A percentile compares a stretch with the other conserved stretches of the same genome.
phyloP scores from a whole-genome alignment of 2,888 invertebrate genomes.

The Helobdella robusta region DNA sequence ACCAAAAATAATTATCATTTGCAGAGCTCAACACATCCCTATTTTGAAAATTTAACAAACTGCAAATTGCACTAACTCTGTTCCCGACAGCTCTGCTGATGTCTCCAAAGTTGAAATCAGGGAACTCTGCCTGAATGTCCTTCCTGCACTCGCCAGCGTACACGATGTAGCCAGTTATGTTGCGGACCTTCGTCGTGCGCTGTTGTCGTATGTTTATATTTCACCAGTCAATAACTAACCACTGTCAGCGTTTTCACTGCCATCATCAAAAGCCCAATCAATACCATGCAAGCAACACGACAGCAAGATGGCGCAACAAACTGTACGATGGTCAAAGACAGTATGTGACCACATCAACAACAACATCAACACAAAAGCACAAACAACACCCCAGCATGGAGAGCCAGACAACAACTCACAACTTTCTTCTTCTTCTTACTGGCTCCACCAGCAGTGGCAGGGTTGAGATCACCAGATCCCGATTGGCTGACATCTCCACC shows the following conservation, averaged over 20 bases:
- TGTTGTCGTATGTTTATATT: neutral
- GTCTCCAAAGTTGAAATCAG: constrained; percentile 84
- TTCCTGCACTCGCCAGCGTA: constrained; percentile 93
- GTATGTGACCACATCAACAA: too few species aligned
- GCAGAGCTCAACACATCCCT: too few species aligned
- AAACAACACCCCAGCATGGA: too few species aligned
- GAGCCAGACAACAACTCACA: neutral
- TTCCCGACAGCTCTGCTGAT: constrained; percentile 64
- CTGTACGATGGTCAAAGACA: too few species aligned
- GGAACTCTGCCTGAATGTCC: constrained; percentile 81
- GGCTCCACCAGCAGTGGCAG: constrained; percentile 69
- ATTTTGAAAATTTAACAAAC: too few species aligned
- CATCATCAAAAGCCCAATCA: too few species aligned
- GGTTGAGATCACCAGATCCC: constrained; percentile 36
- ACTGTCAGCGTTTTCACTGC: neutral
- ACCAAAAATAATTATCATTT: too few species aligned
- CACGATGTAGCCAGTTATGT: constrained; percentile 81
- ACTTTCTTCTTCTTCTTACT: constrained; percentile 51
- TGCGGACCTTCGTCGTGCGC: constrained; percentile 28
- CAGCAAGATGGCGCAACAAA: too few species aligned
- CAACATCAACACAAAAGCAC: too few species aligned
- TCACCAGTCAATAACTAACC: constrained; percentile 17
- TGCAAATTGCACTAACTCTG: constrained; percentile 58
- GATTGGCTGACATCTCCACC: constrained; percentile 57
- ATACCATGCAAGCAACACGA: too few species aligned